Base-by-base conservation (phyloP, 2,797 vertebrate species). In the Pseudochaenichthys georgianus region DNA sequence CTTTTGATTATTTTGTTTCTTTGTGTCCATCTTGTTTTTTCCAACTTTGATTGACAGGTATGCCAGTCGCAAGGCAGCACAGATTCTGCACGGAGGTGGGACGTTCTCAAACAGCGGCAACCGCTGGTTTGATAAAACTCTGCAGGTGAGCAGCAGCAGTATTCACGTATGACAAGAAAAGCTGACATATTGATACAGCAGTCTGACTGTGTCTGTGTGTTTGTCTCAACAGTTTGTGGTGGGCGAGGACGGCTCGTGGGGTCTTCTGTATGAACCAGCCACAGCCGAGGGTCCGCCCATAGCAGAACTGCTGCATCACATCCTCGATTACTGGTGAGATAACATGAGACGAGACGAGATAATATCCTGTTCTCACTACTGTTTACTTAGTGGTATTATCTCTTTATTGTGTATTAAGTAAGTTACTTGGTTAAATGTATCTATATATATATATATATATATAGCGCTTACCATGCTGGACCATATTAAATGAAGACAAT, bases 31-130 rank as follows among this genome's bases (percentile, higher is more conserved):
- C 31, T 64, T 12, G 9, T 59, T 64, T 52, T 15, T 50, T 60
- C 4, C 7, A 1, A 1, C 59, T 80, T 60, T 86, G 75, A 87
- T 73, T 87, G 88, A 71, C 90, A 96, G 95, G 87, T 96, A 96
- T 21, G 93, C 95, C 10, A 96, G 96, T 82, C 93, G 95, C n/a
- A 96, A 96, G 79, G 95, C 96, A 0, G 96, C 96, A 0, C 96
- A 96, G 90, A 86, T 96, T 65, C 93, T 96, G 11, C 96, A 96
- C 0, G 96, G 96, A 4, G 95, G 96, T 8, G 96, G 96, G 78
- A 96, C 95, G 0, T 95, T 95, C 80, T 96, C 96, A 64, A 96
- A 96, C 93, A 96, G 96, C 1, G 96, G 96, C n/a, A 96, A 96
- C 86, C 95, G 96, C 70, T 96, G 96, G 96, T 96, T 96, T 68